A percentile compares a stretch with the other conserved stretches of the same genome.
Conservation (phyloP, 2,113 vertebrate species). For the Ochotona curzoniae region DNA sequence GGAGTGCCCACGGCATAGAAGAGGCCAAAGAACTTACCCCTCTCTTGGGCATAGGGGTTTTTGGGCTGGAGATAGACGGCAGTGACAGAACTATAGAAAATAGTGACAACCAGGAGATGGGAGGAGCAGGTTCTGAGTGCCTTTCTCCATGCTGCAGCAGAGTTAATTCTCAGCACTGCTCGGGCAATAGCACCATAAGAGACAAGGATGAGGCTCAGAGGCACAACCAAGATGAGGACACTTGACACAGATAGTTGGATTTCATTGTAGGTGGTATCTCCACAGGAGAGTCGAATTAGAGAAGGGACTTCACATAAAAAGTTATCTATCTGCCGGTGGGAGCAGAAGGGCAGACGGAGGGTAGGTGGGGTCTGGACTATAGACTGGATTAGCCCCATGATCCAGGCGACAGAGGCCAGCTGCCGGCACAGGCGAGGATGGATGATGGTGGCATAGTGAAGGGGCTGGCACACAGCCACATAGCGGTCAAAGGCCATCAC, state of each 20-base stretch:
- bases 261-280: constrained; percentile 61
- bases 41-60: constrained; percentile 31
- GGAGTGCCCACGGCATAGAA: constrained; percentile 47
- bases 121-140: constrained; percentile 58
- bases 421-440: neutral
- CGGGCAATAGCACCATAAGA: constrained; percentile 40
- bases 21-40: constrained; percentile 55
- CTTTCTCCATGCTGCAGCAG: neutral
- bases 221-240: constrained; percentile 12
- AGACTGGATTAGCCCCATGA: neutral
- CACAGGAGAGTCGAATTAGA: constrained; percentile 58
- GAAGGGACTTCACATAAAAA: constrained; percentile 63
- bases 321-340: neutral
- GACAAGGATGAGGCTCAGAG: constrained; percentile 58
- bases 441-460: constrained; percentile 57
- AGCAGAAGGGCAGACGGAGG: constrained; percentile 63
- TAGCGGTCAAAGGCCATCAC: constrained; percentile 65
- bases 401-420: neutral
- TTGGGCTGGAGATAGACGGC: constrained; percentile 51
- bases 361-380: constrained; percentile 36
- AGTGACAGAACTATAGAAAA: constrained; percentile 53
- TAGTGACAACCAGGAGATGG: constrained; percentile 40
- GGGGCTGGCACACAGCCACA: constrained; percentile 50
- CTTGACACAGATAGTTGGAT: constrained; percentile 27
- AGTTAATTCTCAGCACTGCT: constrained; percentile 35